Conservation (phyloP, 1,140 invertebrate species). For the Cydia strobilella region DNA sequence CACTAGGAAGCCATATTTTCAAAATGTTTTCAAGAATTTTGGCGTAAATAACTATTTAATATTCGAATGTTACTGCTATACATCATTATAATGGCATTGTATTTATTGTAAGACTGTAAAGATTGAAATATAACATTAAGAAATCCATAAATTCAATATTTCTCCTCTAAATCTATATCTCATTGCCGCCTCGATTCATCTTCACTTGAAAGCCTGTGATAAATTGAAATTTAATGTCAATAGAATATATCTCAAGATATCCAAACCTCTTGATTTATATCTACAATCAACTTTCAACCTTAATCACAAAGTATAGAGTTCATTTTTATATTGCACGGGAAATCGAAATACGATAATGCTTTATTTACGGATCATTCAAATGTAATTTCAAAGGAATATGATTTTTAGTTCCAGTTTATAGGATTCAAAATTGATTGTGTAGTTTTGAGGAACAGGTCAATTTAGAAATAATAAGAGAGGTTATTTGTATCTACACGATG, state of each 20-base stretch:
- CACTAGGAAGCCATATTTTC: too few species aligned
- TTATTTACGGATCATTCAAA: background rate
- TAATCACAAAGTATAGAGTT: background rate
- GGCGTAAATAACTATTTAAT: too few species aligned
- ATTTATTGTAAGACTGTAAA: background rate
- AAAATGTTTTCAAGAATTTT: too few species aligned
- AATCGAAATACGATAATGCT: background rate
- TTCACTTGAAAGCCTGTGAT: constrained; percentile 4
- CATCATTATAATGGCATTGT: background rate
- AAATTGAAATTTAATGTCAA: constrained; percentile 28
- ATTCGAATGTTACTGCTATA: too few species aligned
- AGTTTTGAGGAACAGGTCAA: background rate
- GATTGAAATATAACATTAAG: background rate
- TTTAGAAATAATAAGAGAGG: background rate
- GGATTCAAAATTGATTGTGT: background rate
- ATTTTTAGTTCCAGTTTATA: background rate
- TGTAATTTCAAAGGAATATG: background rate
- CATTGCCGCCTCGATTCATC: constrained; percentile 7
- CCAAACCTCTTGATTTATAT: background rate
- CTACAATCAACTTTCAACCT: background rate
- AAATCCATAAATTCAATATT: constrained; percentile 3
- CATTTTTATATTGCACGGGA: background rate
- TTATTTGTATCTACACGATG: background rate
- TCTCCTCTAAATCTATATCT: constrained; percentile 8
- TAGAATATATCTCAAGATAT: background rate